Evolutionary conservation across 1,140 invertebrate genomes (phyloP), one percentile per base, ranked within the genome.

Genomic region (Patella vulgata): DNA sequence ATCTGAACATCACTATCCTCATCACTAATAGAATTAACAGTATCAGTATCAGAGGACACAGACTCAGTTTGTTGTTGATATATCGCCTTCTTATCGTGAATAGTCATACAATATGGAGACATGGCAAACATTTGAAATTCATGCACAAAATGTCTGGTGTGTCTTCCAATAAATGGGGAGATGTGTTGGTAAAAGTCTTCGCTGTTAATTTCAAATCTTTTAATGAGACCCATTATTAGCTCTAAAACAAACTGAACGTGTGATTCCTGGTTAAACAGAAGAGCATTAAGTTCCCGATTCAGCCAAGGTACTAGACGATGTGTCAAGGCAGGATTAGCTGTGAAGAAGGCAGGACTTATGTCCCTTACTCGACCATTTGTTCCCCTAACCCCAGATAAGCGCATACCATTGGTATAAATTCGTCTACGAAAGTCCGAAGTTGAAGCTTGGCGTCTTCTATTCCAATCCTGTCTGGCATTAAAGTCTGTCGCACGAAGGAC

Each of bases 241-340:
- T 89, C 84, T 56, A 92, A 81, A 2, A 93, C 87, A 69, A 90
- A 89, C 28, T 89, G 85, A 31, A 85, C 75, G 60, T 90, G 88
- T n/a, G 70, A 58, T 39, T 81, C 77, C 65, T 83, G 87, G 68
- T 89, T 83, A 69, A 87, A 66, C 3, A 87, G 43, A 14, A 94
- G 78, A 72, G 89, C 90, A 80, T 89, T 87, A 17, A 97, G 84
- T 85, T 97, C 95, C 59, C 95, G 86, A 75, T 92, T 92, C 1
- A 97, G 85, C 93, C 94, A 97, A 0, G 92, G 92, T 48, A 93
- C 88, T 36, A 97, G 82, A 2, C 94, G 89, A 81, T 92, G 89
- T 52, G 90, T 88, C 79, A 91, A 89, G 27, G 90, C 89, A 47
- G 91, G 91, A 85, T 95, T 92, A 74, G 88, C 85, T 76, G 90